phyloP scores from a whole-genome alignment of 2,113 vertebrate genomes.

The Tetraodon nigroviridis region DNA sequence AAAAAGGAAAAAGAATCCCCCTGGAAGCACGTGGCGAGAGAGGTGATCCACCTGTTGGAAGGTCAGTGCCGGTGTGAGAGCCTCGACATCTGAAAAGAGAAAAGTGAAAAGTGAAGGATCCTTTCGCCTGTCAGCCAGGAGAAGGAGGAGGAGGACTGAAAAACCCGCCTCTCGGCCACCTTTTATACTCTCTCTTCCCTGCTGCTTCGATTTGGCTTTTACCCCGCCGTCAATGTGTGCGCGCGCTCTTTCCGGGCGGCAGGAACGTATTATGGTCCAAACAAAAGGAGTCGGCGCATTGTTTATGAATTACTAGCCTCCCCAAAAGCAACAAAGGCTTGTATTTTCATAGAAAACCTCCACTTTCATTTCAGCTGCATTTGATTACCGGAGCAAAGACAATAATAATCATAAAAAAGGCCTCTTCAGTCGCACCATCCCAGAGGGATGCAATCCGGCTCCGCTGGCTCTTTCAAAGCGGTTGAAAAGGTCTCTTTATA shows the following conservation, averaged over 20 bases:
- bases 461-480: conserved; percentile 85
- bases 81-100: background rate
- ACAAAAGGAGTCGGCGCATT: conserved; percentile 94
- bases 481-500: conserved; percentile 94
- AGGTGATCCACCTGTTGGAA: conserved; percentile 27
- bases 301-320: conserved; percentile 99
- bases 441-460: conserved; percentile 81
- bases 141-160: conserved; percentile 40
- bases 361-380: conserved; percentile 99
- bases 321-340: conserved; percentile 91
- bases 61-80: background rate
- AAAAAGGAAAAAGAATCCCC: background rate
- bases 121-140: conserved; percentile 36
- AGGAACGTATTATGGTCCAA: conserved; percentile 98
- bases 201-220: conserved; percentile 88
- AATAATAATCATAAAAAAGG: conserved; percentile 78
- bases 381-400: conserved; percentile 98
- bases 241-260: conserved; percentile 76
- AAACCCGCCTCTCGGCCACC: conserved; percentile 55
- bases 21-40: background rate
- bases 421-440: conserved; percentile 83
- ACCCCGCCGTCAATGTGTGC: conserved; percentile 81
- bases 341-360: conserved; percentile 99
- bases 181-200: conserved; percentile 76
- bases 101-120: conserved; percentile 36